These are phyloP conservation scores for Fragum sueziense DNA, from an alignment of 2,888 invertebrate genomes.

Conservation along the genomic window DNA sequence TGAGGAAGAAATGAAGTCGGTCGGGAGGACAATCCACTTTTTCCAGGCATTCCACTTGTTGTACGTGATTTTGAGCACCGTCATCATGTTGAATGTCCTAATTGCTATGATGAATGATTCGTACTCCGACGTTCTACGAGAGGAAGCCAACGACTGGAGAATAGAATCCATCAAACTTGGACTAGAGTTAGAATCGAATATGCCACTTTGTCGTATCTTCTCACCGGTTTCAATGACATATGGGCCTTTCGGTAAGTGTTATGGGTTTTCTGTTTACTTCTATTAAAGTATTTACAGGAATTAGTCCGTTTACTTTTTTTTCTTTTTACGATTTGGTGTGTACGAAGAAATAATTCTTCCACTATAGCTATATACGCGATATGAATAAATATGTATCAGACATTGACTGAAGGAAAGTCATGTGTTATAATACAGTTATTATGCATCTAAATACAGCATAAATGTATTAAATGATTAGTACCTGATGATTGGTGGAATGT, in stretches of 20 bases:
- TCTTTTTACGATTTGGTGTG: too few relatives aligned
- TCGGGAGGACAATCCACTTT: conserved; percentile 57
- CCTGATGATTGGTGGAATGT: too few relatives aligned
- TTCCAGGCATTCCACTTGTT: conserved; percentile 72
- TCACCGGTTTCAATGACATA: background rate
- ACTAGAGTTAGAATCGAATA: conserved; percentile 66
- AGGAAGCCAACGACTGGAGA: conserved; percentile 74
- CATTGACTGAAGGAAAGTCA: too few relatives aligned
- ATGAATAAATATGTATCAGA: too few relatives aligned
- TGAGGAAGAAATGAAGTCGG: conserved; percentile 14
- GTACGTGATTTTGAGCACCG: conserved; percentile 75
- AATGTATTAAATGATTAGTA: too few relatives aligned
- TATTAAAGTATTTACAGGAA: too few relatives aligned
- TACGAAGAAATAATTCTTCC: too few relatives aligned
- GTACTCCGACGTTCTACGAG: conserved; percentile 67
- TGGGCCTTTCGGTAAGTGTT: background rate
- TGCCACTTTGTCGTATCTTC: conserved; percentile 30
- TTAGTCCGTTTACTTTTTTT: too few relatives aligned
- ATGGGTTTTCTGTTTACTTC: background rate
- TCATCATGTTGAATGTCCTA: conserved; percentile 73
- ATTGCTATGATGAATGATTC: conserved; percentile 79
- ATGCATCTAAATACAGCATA: too few relatives aligned
- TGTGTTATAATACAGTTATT: too few relatives aligned
- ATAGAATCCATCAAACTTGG: conserved; percentile 76
- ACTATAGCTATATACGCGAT: too few relatives aligned